Conservation (phyloP, 2,888 invertebrate genomes). For the Tinea trinotella region DNA sequence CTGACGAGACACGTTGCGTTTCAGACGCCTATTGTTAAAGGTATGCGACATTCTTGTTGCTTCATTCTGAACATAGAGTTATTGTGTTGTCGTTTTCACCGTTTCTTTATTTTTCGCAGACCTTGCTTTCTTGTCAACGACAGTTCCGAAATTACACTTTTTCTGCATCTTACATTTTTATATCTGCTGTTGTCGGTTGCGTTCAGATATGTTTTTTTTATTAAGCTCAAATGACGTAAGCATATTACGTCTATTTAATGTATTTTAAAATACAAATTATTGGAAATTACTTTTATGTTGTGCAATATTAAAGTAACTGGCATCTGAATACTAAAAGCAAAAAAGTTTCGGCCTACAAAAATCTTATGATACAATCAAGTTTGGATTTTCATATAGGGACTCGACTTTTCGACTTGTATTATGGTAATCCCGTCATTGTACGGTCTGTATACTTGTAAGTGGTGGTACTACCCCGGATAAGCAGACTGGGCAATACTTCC, state of each 20-base stretch:
- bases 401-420: no score
- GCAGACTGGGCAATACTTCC: no score
- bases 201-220: slow-evolving; percentile 14
- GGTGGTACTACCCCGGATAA: no score
- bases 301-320: neutral
- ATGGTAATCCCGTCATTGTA: no score
- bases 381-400: no score
- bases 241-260: neutral
- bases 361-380: no score
- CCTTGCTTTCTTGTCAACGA: slow-evolving; percentile 28
- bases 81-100: slow-evolving; percentile 43
- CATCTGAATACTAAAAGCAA: no score
- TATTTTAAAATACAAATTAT: no score
- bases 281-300: neutral
- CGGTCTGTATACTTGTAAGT: no score
- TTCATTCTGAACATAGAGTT: slow-evolving; percentile 36
- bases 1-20: neutral
- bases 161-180: slow-evolving; percentile 4
- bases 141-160: slow-evolving; percentile 6
- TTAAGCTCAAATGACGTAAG: slow-evolving; percentile 4
- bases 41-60: slow-evolving; percentile 40
- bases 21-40: slow-evolving; percentile 38
- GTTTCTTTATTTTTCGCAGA: slow-evolving; percentile 38
- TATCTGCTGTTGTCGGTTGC: neutral
- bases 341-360: no score